Evolutionary conservation across 2,888 invertebrate genomes (phyloP), one percentile per base, ranked within the genome.

Genomic region (Andrena bucephala): DNA sequence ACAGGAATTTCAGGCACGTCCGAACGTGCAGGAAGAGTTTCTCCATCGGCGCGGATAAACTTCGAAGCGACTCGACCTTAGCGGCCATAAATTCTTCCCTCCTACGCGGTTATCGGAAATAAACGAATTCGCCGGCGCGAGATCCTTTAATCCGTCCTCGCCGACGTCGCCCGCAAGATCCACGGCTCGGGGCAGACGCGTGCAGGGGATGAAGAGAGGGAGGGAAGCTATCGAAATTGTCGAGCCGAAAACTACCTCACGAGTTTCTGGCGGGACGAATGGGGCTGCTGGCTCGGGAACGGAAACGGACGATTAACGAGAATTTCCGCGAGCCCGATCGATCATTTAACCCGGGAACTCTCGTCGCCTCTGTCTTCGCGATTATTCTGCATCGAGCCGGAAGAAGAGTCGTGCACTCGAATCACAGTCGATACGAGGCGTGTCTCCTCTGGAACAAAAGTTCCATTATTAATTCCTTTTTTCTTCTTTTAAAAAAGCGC

Each of bases 281-380:
- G 74, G 82, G 24, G 57, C 4, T 10, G 76, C 67, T 50, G 57
- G 76, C 66, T 42, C 66, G 66, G 72, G 74, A 83, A 78, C 88
- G 90, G 92, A 90, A 89, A 83, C 85, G 88, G 81, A 89, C 90
- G 90, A 90, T 90, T 91, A 90, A 92, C 88, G 89, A 90, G 91
- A 90, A 86, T 90, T 89, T 88, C 89, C 90, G 87, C 85, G 85
- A 83, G 83, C 76, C 57, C 88, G 85, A 91, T 90, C 91, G 91
- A 91, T 90, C 90, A 89, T 89, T 90, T 87, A 84, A 73, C 76
- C 68, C 27, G 57, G 10, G 36, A 69, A 63, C 66, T 74, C 33
- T 27, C 70, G 75, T 71, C 81, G 80, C 33, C 77, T 69, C 83
- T 77, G 71, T 79, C 83, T 72, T 75, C 67, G 57, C 77, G 84